Base-by-base conservation (phyloP, 2,888 invertebrate species). In the Pollenia griseotomentosa region DNA sequence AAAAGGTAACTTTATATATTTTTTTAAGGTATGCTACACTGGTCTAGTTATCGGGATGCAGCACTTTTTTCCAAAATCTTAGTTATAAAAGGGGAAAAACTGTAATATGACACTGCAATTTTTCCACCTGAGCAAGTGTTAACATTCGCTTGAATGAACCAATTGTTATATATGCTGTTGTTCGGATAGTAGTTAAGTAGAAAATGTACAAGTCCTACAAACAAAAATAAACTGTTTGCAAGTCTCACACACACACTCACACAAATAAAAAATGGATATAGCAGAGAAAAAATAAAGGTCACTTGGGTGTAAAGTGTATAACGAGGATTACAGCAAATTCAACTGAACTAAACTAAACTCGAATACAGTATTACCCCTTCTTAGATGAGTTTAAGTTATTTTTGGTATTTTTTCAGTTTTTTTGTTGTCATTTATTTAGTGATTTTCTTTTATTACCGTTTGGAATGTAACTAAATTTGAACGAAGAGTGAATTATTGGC, bases 51-150 rank as follows among this genome's bases (percentile, higher is more conserved):
- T 44, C 40, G 11, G 46, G 73, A 33, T 79, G 79, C 74, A 79
- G 51, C 59, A 4, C 2, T 23, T 23, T 12, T 48, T 68, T 33
- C 46, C 70, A 33, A 2, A 77, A 65, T 61, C 68, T 84, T n/a
- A 82, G 66, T 55, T 55, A 65, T 55, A 75, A 61, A 71, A 59
- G 70, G 77, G 59, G n/a, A 63, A 77, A 57, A 79, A 44, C 68
- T 70, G 86, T 83, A 88, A 90, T 91, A 89, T 91, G 91, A 91
- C 91, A 91, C 90, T 90, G 91, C 90, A 90, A 91, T 89, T 90
- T 92, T 91, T 92, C 90, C 90, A 90, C 91, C 91, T 91, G 91
- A 92, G 89, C 90, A 90, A 90, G 90, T 89, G 89, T 86, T 80
- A 83, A 83, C 86, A 83, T 75, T 85, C 83, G 77, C 75, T 78